Base-by-base conservation (phyloP, 2,113 vertebrate species). In the Apaloderma vittatum region DNA sequence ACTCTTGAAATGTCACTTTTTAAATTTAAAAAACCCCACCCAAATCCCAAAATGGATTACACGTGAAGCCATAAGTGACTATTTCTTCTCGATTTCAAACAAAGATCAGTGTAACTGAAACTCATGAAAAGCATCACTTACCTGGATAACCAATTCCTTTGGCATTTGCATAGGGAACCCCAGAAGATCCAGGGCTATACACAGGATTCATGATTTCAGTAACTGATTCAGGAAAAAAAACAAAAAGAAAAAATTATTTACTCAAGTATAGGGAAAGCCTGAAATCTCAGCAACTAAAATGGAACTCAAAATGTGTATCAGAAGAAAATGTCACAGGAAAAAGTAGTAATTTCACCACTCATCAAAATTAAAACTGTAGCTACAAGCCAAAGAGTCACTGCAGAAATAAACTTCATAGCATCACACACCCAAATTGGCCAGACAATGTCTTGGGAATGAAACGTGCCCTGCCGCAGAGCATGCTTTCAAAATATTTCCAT, bases 61-160 rank as follows among this genome's bases (percentile, higher is more conserved):
- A 46, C 27, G 70, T 3, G 7, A 92, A 74, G 37, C 26, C 66
- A 74, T 48, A 48, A 79, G 15, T 8, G 30, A 67, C 15, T 40
- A 15, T 12, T 82, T 34, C n/a, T 36, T 65, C 46, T 23, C 57
- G 37, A 85, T 45, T 78, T 74, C 23, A 37, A 82, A 21, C 15
- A 43, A 32, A 80, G 40, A 78, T 14, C 20, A 45, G 10, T 2
- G 16, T 16, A 75, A 72, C 22, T 2, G 0, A 58, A 65, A 70
- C 12, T 20, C 3, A 1, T 27, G 63, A 71, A 63, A 45, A 87
- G 6, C 54, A 43, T 6, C 62, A 30, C 97, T 98, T 98, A 99
- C 99, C 99, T 98, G 99, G 99, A 97, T 99, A 99, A 96, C 99
- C 98, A 97, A 99, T 98, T 97, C 99, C 99, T 99, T 99, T 99